A percentile compares a stretch with the other conserved stretches of the same genome.
phyloP scores from a whole-genome alignment of 2,888 invertebrate species.

The Morpho achilles region DNA sequence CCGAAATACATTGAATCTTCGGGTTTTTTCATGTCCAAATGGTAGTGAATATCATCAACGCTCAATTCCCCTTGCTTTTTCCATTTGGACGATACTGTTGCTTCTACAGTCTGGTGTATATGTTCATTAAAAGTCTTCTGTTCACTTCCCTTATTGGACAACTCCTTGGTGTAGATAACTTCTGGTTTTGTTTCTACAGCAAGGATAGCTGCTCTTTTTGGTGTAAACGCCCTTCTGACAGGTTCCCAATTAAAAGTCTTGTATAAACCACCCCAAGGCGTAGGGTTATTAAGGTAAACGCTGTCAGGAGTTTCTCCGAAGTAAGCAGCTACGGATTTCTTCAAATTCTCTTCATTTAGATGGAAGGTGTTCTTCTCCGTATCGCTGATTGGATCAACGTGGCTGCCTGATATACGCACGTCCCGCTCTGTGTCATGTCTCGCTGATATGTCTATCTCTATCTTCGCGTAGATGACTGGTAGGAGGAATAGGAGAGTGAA shows the following conservation, averaged over 20 bases:
- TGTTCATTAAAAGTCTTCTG: slow-evolving; percentile 32
- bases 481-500: slow-evolving; percentile 28
- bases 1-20: slow-evolving; percentile 19
- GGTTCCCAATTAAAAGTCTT: slow-evolving; percentile 38
- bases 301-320: slow-evolving; percentile 37
- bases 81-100: slow-evolving; percentile 37
- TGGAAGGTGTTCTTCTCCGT: slow-evolving; percentile 37
- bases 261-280: slow-evolving; percentile 49
- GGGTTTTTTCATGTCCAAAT: slow-evolving; percentile 9
- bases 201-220: slow-evolving; percentile 32
- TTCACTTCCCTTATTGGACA: slow-evolving; percentile 32
- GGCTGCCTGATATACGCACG: slow-evolving; percentile 32
- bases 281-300: slow-evolving; percentile 40
- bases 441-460: slow-evolving; percentile 36
- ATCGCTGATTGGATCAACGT: slow-evolving; percentile 36
- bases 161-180: slow-evolving; percentile 29
- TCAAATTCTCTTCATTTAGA: slow-evolving; percentile 37
- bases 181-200: slow-evolving; percentile 27
- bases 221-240: slow-evolving; percentile 37
- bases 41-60: slow-evolving; percentile 22
- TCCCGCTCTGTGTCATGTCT: slow-evolving; percentile 26
- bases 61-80: slow-evolving; percentile 30
- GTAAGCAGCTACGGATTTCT: slow-evolving; percentile 30
- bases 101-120: slow-evolving; percentile 32
- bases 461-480: slow-evolving; percentile 35